Percentiles rank a stretch among this genome's conserved stretches.
Evolutionary conservation across 2,113 vertebrate genomes (phyloP).

Genomic region (Neotragus moschatus): DNA sequence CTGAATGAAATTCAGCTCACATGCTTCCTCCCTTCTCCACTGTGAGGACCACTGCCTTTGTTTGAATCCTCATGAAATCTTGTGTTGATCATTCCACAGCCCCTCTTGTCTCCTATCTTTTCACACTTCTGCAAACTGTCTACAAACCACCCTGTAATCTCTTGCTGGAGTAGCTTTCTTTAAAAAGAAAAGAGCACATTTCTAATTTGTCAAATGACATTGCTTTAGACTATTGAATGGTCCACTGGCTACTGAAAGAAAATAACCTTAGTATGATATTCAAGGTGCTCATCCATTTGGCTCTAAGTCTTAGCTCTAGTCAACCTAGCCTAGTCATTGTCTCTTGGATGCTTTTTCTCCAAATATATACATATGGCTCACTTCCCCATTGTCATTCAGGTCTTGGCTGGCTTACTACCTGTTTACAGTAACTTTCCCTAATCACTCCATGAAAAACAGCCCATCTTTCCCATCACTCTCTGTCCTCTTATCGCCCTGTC

Average conservation of each 20-base stretch:
- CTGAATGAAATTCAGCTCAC: not conserved
- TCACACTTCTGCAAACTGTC: not conserved
- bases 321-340: not conserved
- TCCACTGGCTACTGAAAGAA: not conserved
- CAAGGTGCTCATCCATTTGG: not conserved
- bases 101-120: not conserved
- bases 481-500: not conserved
- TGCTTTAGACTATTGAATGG: not conserved
- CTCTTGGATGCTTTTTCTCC: not conserved
- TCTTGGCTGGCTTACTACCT: not conserved
- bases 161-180: not conserved
- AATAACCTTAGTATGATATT: not conserved
- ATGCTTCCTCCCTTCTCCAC: not conserved
- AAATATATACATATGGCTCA: not conserved
- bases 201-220: not conserved
- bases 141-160: not conserved
- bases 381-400: not conserved
- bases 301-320: not conserved
- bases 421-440: not conserved
- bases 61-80: not conserved
- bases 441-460: not conserved
- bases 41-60: not conserved
- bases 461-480: not conserved
- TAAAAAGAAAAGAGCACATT: not conserved
- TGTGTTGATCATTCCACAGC: not conserved